phyloP scores from a whole-genome alignment of 1,140 invertebrate genomes.

The Magallana ariakensis region DNA sequence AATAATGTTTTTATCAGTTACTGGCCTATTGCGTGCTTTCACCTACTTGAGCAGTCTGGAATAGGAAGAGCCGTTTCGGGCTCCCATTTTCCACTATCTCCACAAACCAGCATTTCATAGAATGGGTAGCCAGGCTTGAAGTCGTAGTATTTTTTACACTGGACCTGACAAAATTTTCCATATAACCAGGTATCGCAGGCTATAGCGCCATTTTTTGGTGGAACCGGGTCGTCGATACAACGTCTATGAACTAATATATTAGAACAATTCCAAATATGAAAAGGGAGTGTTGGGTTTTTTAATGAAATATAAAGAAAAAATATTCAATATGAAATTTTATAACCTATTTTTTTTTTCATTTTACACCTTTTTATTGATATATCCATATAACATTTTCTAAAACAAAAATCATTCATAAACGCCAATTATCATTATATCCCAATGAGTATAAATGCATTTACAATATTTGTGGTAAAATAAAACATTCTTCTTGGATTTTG shows the following conservation, averaged over 20 bases:
- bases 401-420: background rate
- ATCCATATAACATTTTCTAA: background rate
- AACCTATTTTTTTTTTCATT: too few species aligned
- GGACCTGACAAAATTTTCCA: conserved; percentile 53
- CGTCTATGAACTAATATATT: background rate
- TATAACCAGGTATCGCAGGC: conserved; percentile 55
- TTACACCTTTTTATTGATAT: too few species aligned
- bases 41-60: conserved; percentile 43
- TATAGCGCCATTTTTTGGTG: conserved; percentile 48
- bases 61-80: background rate
- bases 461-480: too few species aligned
- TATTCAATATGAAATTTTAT: too few species aligned
- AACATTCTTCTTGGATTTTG: too few species aligned
- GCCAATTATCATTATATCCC: background rate
- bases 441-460: too few species aligned
- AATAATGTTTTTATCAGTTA: too few species aligned
- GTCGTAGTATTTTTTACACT: conserved; percentile 49
- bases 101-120: conserved; percentile 45
- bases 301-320: too few species aligned
- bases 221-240: background rate
- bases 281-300: too few species aligned
- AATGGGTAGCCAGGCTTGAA: background rate
- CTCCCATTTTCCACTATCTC: conserved; percentile 44
- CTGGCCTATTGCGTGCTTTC: too few species aligned
- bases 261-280: background rate